Percentiles rank a stretch among this genome's conserved stretches.
These are phyloP conservation scores for Promerops cafer DNA, from an alignment of 2,113 vertebrate species.

Conservation along the genomic window DNA sequence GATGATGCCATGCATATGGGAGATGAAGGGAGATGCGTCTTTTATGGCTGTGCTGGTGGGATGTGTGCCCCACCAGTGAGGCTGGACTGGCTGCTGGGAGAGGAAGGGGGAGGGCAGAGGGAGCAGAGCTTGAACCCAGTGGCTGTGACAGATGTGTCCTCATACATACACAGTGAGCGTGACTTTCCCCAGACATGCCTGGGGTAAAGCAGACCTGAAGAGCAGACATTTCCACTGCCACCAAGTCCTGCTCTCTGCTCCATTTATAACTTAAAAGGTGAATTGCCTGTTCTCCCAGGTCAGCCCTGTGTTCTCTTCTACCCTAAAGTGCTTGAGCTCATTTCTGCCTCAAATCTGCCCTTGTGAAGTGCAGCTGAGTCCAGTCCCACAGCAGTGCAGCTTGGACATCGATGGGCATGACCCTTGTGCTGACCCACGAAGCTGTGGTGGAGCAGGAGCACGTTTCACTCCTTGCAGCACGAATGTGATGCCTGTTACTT, in stretches of 20 bases:
- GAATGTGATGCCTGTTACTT: not conserved
- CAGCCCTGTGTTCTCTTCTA: not conserved
- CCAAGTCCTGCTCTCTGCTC: not conserved
- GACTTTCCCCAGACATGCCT: not conserved
- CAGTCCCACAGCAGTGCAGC: not conserved
- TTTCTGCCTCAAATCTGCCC: not conserved
- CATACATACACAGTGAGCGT: accelerated
- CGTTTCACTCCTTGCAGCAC: accelerated
- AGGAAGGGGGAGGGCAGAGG: not conserved
- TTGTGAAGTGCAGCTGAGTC: not conserved
- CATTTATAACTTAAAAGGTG: not conserved
- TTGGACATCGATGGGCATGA: accelerated
- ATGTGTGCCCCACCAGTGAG: not conserved
- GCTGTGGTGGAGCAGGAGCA: not conserved
- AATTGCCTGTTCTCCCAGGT: not conserved
- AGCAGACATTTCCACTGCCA: not conserved
- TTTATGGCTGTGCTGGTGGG: not conserved
- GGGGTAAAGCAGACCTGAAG: not conserved
- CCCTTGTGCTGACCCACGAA: not conserved
- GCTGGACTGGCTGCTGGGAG: not conserved
- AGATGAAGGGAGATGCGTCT: not conserved
- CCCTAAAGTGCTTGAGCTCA: not conserved
- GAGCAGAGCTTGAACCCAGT: not conserved
- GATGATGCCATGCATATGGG: not conserved
- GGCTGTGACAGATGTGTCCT: not conserved